Evolutionary conservation across 1,140 invertebrate genomes (phyloP), one percentile per base, ranked within the genome.

Genomic region (Atta colombica): DNA sequence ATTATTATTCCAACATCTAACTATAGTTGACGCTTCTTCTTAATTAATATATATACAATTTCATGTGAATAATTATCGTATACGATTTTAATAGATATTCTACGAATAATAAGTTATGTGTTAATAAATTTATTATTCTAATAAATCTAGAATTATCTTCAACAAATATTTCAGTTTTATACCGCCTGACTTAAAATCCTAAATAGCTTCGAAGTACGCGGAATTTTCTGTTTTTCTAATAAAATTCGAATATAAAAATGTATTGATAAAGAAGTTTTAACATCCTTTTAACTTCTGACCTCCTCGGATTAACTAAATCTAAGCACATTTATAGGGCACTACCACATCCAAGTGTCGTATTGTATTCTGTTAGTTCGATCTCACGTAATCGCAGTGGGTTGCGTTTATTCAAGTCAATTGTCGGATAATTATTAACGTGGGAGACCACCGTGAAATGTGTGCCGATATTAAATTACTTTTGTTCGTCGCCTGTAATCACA

Each of bases 241-340:
- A 3, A 49, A n/a, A 77, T 65, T 69, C 1, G 5, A 77, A 21
- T 16, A 60, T 60, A 6, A 78, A 68, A 31, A 55, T 58, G 35
- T 39, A 49, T 10, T 35, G 4, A 39, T 51, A 35, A 14, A 45
- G 16, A 3, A 68, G 21, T 53, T 68, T 25, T 35, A n/a, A 81
- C n/a, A 5, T 60, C 21, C 6, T 5, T 71, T 60, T 31, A 21
- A 55, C 69, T 75, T 84, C 69, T 84, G 55, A 61, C 69, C 80
- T 61, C 80, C 80, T 84, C 69, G 16, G 39, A 35, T 74, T 60
- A 63, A 45, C 80, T 84, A 84, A 45, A 84, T 74, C 18, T 84
- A 84, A 84, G 69, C 80, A 84, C 80, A 84, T 84, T 84, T 84
- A 45, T 45, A 84, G 69, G 69, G 69, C 69, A 84, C 63, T 80